phyloP scores from a whole-genome alignment of 2,113 vertebrate genomes.

The Phaethon lepturus region DNA sequence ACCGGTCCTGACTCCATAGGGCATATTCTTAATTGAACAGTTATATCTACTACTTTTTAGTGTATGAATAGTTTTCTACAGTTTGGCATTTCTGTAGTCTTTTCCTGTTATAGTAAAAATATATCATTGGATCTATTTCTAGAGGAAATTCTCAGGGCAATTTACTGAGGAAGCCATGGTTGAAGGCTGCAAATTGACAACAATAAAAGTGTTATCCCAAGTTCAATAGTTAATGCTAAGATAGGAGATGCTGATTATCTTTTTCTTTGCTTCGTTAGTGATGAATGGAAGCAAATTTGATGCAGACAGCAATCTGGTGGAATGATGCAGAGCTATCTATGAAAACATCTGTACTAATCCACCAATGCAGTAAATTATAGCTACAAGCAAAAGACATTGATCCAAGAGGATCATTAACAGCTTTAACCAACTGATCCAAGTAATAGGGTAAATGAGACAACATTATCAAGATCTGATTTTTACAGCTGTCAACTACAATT shows the following conservation, averaged over 20 bases:
- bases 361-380: slow-evolving; percentile 79
- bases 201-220: slow-evolving; percentile 47
- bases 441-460: slow-evolving; percentile 75
- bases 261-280: slow-evolving; percentile 78
- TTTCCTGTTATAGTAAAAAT: not conserved
- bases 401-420: slow-evolving; percentile 81
- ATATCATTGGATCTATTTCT: not conserved
- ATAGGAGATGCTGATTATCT: slow-evolving; percentile 75
- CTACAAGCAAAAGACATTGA: slow-evolving; percentile 80
- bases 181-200: slow-evolving; percentile 40
- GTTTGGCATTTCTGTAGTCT: not conserved
- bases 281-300: slow-evolving; percentile 78
- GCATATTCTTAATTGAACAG: not conserved
- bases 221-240: slow-evolving; percentile 58
- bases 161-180: slow-evolving; percentile 19
- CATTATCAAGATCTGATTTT: slow-evolving; percentile 74
- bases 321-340: slow-evolving; percentile 77
- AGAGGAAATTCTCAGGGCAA: not conserved
- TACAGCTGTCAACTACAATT: slow-evolving; percentile 56
- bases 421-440: slow-evolving; percentile 80
- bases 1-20: not conserved
- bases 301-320: slow-evolving; percentile 76
- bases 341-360: slow-evolving; percentile 78
- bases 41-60: not conserved
- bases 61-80: not conserved